Base-by-base conservation (phyloP, 1,140 invertebrate genomes). In the Sinella curviseta region DNA sequence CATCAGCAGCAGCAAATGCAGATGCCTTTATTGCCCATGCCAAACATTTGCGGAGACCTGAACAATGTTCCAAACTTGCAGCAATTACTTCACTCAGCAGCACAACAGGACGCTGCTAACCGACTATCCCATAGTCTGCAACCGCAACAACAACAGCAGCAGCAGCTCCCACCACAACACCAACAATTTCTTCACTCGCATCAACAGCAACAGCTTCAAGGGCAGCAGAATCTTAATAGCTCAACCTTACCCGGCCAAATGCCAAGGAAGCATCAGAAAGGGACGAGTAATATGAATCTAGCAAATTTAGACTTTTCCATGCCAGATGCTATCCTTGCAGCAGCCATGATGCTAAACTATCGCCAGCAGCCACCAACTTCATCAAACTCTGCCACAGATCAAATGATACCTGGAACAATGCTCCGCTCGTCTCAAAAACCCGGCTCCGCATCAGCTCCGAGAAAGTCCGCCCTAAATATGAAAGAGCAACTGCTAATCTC, bases 81-180 rank as follows among this genome's bases (percentile, higher is more conserved):
- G 26, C 74, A 75, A 75, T 30, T 75, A 8, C 26, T 75, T 8
- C 57, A 60, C 91, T n/a, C 90, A 89, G 2, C 92, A 91, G 2
- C 92, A 91, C 80, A 60, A 26, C 75, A 89, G 89, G 1, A 87
- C 88, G 80, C 85, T 90, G 26, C 92, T 92, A 86, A 90, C 89
- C 78, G 91, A 92, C 83, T 91, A 91, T 0, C 90, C 91, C 0
- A 91, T 90, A 1, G 91, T 92, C 80, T 83, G 92, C 91, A 91
- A 84, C 91, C 92, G 83, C 90, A 92, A 84, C 89, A 90, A 26
- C 89, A 92, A 84, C 91, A 91, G 70, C 92, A 93, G 80, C 92
- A 93, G 85, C 93, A 93, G 83, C 87, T 93, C 82, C 92, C 92
- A 33, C 92, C 92, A 0, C 92, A 65, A 26, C 57, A 65, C 16